Evolutionary conservation across 2,888 invertebrate species (phyloP).

Genomic region (Leucozona laternaria): DNA sequence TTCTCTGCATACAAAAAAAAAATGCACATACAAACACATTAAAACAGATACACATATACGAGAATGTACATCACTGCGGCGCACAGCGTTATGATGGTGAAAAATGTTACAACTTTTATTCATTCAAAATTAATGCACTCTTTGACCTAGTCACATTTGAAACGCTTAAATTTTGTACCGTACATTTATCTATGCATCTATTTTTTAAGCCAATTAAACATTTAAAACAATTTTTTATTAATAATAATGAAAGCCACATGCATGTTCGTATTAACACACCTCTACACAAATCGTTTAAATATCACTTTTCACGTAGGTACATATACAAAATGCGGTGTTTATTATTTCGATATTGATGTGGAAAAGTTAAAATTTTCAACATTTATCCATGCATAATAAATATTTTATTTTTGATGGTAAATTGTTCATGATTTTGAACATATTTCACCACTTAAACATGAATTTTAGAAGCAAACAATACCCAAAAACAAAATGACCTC

Average conservation of each 20-base stretch:
- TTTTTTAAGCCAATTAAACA: neutral
- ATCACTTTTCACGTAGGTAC: neutral
- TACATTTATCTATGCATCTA: neutral
- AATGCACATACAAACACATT: neutral
- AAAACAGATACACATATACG: neutral
- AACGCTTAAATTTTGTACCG: neutral
- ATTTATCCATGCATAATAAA: neutral
- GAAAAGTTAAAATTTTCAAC: neutral
- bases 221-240: constrained; percentile 2
- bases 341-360: neutral
- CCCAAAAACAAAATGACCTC: constrained; percentile 23
- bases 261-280: too few species aligned
- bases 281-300: neutral
- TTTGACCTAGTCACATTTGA: neutral
- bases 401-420: neutral
- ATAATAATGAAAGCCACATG: too few species aligned
- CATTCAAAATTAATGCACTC: neutral
- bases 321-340: neutral
- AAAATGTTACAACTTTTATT: constrained; percentile 10
- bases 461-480: constrained; percentile 3
- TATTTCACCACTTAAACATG: neutral
- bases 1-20: neutral
- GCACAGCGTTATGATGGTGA: neutral
- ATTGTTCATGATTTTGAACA: neutral
- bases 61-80: too few species aligned